These are phyloP conservation scores for Tiaroga cobitis DNA, from an alignment of 2,797 vertebrate species.

Conservation along the genomic window DNA sequence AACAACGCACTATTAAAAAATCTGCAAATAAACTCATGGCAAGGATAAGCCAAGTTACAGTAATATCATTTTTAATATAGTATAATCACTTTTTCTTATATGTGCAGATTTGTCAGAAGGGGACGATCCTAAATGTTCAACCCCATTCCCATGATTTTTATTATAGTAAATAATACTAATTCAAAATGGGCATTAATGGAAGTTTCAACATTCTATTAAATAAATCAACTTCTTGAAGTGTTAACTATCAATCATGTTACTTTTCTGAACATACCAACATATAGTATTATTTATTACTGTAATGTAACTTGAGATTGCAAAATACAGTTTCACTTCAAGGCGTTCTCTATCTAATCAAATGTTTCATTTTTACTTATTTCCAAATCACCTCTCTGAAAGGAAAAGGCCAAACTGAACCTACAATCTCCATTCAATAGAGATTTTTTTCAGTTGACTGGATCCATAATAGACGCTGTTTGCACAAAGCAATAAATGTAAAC, in stretches of 20 bases:
- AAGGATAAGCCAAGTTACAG: background rate
- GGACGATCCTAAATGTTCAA: background rate
- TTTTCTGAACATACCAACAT: background rate
- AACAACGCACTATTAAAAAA: background rate
- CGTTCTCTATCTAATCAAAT: background rate
- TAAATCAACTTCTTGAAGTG: background rate
- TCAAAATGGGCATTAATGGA: background rate
- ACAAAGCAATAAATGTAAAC: background rate
- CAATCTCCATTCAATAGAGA: background rate
- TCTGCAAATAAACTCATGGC: background rate
- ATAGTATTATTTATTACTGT: background rate
- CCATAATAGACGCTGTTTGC: background rate
- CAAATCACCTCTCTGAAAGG: background rate
- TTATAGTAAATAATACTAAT: background rate
- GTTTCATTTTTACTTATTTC: background rate
- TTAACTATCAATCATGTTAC: background rate
- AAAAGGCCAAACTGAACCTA: background rate
- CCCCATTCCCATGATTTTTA: background rate
- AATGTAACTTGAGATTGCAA: background rate
- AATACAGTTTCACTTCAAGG: background rate
- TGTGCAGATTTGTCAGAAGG: background rate
- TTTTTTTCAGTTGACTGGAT: conserved; percentile 14
- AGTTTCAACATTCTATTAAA: background rate
- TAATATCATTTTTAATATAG: no score
- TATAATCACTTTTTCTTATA: background rate